phyloP scores from a whole-genome alignment of 2,797 vertebrate genomes.

The Liparis tanakae region DNA sequence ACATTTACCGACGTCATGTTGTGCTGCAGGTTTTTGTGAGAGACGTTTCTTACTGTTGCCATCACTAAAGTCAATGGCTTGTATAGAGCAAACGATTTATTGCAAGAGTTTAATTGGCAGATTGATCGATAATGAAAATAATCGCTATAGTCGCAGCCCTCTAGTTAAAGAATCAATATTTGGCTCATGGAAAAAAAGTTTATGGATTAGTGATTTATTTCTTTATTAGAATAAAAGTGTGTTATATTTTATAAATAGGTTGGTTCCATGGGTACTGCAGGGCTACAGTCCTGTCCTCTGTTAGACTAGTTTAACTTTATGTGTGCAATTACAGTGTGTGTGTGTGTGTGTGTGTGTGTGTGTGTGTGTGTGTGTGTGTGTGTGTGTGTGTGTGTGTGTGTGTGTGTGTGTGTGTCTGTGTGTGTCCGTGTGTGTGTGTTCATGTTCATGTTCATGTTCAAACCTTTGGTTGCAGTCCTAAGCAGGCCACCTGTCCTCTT shows the following conservation, averaged over 20 bases:
- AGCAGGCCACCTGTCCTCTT: constrained; percentile 81
- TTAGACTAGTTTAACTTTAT: constrained; percentile 3
- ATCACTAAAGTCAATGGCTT: no score
- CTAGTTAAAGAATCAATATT: not conserved
- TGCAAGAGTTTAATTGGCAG: not conserved
- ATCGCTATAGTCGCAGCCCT: not conserved
- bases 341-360: constrained; percentile 21
- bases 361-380: constrained; percentile 1
- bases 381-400: no score
- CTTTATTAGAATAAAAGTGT: not conserved
- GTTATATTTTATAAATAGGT: not conserved
- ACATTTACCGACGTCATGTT: not conserved
- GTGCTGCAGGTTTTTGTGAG: not conserved
- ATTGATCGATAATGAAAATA: not conserved
- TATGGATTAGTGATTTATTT: not conserved
- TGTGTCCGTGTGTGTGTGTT: constrained; percentile 15
- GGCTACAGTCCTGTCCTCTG: not conserved
- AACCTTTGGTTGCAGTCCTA: constrained; percentile 61
- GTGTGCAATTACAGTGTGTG: constrained; percentile 1
- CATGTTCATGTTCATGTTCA: constrained; percentile 20
- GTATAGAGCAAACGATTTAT: not conserved
- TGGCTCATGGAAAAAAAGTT: not conserved
- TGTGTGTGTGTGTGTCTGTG: not conserved
- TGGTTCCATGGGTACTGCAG: constrained; percentile 6
- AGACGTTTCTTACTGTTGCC: not conserved